Evolutionary conservation across 2,888 invertebrate species (phyloP).

Genomic region (Tipula confusa): DNA sequence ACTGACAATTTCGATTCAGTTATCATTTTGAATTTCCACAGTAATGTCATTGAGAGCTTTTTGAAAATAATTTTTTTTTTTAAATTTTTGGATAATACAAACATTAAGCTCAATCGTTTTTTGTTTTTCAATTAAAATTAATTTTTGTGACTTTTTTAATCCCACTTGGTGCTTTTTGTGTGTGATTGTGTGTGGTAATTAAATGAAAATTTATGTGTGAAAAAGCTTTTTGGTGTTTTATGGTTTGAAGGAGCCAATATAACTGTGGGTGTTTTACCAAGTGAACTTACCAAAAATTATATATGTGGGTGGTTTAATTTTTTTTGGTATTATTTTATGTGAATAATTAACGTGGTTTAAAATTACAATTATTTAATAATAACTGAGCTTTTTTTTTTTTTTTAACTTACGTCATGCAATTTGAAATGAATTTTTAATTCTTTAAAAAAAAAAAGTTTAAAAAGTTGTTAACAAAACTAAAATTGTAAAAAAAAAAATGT

Average conservation of each 20-base stretch:
- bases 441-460: neutral
- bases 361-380: neutral
- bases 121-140: too few relatives aligned
- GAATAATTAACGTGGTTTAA: neutral
- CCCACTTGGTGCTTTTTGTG: neutral
- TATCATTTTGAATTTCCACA: neutral
- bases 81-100: neutral
- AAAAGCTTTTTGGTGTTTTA: neutral
- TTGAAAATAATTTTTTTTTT: neutral
- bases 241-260: neutral
- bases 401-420: neutral
- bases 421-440: neutral
- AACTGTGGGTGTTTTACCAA: neutral
- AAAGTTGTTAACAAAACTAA: neutral
- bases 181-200: neutral
- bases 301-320: neutral
- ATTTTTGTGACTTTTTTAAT: neutral
- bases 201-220: neutral
- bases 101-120: neutral
- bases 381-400: neutral
- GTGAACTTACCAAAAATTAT: too few relatives aligned
- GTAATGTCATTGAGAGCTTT: neutral
- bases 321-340: neutral
- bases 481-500: too few relatives aligned
- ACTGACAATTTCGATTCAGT: neutral